Base-by-base conservation (phyloP, 2,888 invertebrate species). In the Epiblema foenella region DNA sequence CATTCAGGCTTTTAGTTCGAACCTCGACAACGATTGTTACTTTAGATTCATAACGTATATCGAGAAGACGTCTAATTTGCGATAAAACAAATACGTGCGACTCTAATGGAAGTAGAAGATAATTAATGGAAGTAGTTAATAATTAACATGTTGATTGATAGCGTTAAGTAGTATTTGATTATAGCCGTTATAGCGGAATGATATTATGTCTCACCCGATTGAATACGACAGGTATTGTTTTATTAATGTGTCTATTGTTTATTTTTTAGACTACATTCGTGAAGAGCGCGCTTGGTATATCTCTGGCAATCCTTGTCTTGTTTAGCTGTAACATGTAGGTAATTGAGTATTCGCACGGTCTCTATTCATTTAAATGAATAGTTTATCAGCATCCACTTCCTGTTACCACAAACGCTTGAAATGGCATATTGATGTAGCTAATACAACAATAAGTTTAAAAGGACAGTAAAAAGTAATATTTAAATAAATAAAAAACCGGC, bases 1-100 rank as follows among this genome's bases (percentile, higher is more conserved):
- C 91, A 90, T 89, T 89, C 86, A 86, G 85, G 91, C 90, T 91
- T 93, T 92, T 91, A 92, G 90, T 90, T 89, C 83, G 81, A 81
- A 81, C 83, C 87, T 86, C 88, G 84, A 91, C 91, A 91, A 82
- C 89, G 88, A 89, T 88, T 85, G 85, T 87, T 88, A 91, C 90
- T 92, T 91, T 87, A 83, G 85, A 83, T 79, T 85, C 86, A 80
- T 85, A 85, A 85, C 85, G 81, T 83, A 82, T 66, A 57, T 73
- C 78, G 77, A 76, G 81, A 81, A 83, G 84, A 83, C 82, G 82
- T 78, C 74, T 78, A 51, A 62, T 78, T 77, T 73, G 69, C 12
- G 52, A 39, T 73, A 73, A 72, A 54, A 64, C 54, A 54, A 64
- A 64, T 42, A 24, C 39, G 52, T 54, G 37, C 52, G 15, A 37